phyloP scores from a whole-genome alignment of 1,140 invertebrate species.

The Maconellicoccus hirsutus region DNA sequence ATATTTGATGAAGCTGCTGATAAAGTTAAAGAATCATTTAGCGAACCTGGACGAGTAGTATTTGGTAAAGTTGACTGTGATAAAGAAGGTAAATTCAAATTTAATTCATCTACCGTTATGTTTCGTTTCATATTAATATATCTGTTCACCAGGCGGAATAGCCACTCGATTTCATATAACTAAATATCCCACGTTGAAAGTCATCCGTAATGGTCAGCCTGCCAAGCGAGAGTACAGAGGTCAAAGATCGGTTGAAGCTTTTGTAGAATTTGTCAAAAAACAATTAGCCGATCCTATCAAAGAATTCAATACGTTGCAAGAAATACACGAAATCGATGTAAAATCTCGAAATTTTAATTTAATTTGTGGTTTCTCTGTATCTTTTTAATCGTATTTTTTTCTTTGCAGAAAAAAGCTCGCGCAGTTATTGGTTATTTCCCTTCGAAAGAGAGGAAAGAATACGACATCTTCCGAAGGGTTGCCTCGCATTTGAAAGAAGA shows the following conservation, averaged over 20 bases:
- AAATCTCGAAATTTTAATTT: slow-evolving; percentile 29
- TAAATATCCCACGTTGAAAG: slow-evolving; percentile 97
- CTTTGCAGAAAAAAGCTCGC: slow-evolving; percentile 59
- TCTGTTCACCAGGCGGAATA: slow-evolving; percentile 48
- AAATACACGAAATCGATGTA: slow-evolving; percentile 65
- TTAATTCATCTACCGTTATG: slow-evolving; percentile 12
- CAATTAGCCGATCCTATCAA: slow-evolving; percentile 83
- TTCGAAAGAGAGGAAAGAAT: slow-evolving; percentile 62
- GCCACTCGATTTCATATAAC: slow-evolving; percentile 87
- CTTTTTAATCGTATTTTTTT: slow-evolving; percentile 23
- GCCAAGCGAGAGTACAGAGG: slow-evolving; percentile 91
- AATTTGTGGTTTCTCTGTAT: slow-evolving; percentile 5
- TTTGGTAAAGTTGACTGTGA: slow-evolving; percentile 98
- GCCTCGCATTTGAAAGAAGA: slow-evolving; percentile 87
- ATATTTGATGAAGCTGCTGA: slow-evolving; percentile 93
- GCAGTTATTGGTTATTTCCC: slow-evolving; percentile 91
- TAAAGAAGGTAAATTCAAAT: slow-evolving; percentile 51
- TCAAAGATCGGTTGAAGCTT: slow-evolving; percentile 68
- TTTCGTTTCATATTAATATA: slow-evolving; percentile 22
- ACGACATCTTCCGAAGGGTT: slow-evolving; percentile 65
- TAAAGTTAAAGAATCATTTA: slow-evolving; percentile 67
- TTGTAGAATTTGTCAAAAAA: slow-evolving; percentile 75
- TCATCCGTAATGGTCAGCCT: slow-evolving; percentile 86
- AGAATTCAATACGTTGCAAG: slow-evolving; percentile 60
- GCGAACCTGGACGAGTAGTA: slow-evolving; percentile 69